Base-by-base conservation (phyloP, 2,797 vertebrate species). In the Siniperca obscura region DNA sequence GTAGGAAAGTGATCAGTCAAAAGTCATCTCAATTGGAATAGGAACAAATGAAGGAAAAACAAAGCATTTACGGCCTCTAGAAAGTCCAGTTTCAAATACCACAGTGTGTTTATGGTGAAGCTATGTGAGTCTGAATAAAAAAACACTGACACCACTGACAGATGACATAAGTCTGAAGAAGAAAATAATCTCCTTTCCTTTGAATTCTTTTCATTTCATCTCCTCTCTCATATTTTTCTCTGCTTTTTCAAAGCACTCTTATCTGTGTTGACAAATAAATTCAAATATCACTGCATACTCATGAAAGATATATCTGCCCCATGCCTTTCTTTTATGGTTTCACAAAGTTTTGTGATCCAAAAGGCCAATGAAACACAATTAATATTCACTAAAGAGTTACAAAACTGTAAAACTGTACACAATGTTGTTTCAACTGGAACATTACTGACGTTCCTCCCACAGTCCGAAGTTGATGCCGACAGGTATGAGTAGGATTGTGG, bases 221-320 rank as follows among this genome's bases (percentile, higher is more conserved):
- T 78, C 17, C 10, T 57, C 48, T 57, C 38, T 69, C 12, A 14
- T 55, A 50, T 75, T 72, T 78, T 44, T 68, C 55, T 67, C 48
- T 57, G 57, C 48, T 7, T 56, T 81, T 85, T 76, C 78, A 87
- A 83, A 87, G 76, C 42, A 3, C 56, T 61, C 81, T 75, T 84
- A 93, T 91, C 87, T 62, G 76, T 53, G 61, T 36, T 64, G 75
- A 88, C 84, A 83, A 90, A 86, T 66, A 70, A 22, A 79, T 76
- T 76, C 64, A 91, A 91, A 92, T 91, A 87, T 86, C 87, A 86
- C 83, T 55, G 81, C 64, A 76, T 48, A 67, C 74, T 81, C 66
- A 64, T 19, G 25, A 46, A 65, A 78, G 74, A 76, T 61, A 34
- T 27, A 42, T 72, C 62, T 52, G 25, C 40, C n/a, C n/a, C 27